Conservation (phyloP, 2,113 vertebrate genomes). For the Lepus europaeus region DNA sequence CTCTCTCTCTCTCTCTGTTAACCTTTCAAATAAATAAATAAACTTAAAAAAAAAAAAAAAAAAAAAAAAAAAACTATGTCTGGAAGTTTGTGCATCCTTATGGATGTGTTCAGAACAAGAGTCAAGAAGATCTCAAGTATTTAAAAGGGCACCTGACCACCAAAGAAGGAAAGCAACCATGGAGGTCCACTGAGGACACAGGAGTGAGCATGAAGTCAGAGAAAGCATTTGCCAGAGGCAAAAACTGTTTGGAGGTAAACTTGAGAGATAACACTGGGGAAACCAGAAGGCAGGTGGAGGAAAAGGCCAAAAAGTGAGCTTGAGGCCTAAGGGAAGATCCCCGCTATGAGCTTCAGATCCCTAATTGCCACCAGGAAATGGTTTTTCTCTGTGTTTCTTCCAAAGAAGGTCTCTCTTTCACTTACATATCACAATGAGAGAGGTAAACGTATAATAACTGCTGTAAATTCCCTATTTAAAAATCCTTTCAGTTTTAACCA, state of each 20-base stretch:
- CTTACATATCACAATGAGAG: neutral
- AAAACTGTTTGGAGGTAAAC: neutral
- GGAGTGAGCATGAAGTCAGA: neutral
- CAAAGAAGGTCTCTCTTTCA: neutral
- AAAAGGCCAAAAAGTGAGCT: neutral
- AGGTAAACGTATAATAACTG: neutral
- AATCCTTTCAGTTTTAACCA: constrained; percentile 5
- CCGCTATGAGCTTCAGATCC: neutral
- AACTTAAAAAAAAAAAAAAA: too few relatives aligned
- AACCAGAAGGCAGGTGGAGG: neutral
- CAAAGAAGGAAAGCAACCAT: neutral
- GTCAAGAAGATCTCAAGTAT: neutral
- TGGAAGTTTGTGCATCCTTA: neutral
- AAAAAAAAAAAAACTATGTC: neutral
- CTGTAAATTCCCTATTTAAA: neutral
- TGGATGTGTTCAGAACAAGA: neutral
- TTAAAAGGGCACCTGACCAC: neutral
- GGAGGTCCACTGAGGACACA: neutral
- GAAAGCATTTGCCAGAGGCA: neutral
- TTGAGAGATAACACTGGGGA: neutral
- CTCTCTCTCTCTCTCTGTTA: too few relatives aligned
- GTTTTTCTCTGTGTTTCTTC: neutral
- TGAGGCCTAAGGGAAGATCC: neutral
- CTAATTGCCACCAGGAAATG: neutral
- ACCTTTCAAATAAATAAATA: too few relatives aligned